Evolutionary conservation across 2,113 vertebrate genomes (phyloP), one percentile per base, ranked within the genome.

Genomic region (Psettodes erumei): DNA sequence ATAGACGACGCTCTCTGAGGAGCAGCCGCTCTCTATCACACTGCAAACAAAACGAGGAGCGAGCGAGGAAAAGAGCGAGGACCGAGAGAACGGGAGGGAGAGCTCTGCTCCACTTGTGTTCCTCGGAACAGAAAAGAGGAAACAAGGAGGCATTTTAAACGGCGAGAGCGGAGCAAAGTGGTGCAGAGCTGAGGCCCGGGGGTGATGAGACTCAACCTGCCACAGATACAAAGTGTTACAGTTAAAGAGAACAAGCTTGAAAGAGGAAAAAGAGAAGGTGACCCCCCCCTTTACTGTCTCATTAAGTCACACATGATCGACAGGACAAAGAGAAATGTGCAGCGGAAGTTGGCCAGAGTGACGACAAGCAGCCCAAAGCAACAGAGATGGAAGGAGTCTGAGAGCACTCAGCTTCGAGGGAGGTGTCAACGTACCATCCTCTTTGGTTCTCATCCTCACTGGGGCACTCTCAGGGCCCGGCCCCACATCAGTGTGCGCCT

Each of bases 401-500:
- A 60, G 63, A 72, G 61, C 23, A 30, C 69, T 67, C 69, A 32
- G 63, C 66, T 79, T 37, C 33, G 56, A 47, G 60, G 28, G 67
- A 56, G 76, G 62, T 30, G 28, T 80, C 59, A 45, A 95, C 97
- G 91, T 99, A 99, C 98, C 98, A 82, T 99, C 98, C 89, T 99
- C 98, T 0, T 95, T 96, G 69, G 98, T 99, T 95, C 93, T 97
- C 86, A 98, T 95, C 73, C 92, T 95, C 87, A 96, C 94, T 0
- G 95, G 93, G 91, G 92, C 79, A 94, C 97, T 99, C 93, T 98
- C 97, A 0, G 98, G 98, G 88, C 98, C 98, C 0, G 98, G 96
- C 68, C 98, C 97, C 89, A 98, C 97, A 28, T 98, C 95, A 1
- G 98, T 99, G 94, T 99, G 98, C 43, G 98, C 98, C 96, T 96